These are phyloP conservation scores for Pseudorectes ferrugineus DNA, from an alignment of 2,113 vertebrate species.

Conservation along the genomic window DNA sequence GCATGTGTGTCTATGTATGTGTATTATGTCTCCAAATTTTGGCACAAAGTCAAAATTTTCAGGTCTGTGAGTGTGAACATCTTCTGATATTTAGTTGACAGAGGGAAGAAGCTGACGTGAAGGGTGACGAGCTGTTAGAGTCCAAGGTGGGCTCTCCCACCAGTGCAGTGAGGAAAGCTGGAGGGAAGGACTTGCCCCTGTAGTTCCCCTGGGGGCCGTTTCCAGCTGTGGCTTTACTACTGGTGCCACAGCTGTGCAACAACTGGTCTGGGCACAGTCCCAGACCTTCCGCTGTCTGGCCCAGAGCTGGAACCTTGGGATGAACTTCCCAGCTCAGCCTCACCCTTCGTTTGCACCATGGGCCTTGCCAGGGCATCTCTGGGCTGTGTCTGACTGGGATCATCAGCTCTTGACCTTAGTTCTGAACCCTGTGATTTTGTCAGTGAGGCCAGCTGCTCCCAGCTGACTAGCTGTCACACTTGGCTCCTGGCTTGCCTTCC, in stretches of 20 bases:
- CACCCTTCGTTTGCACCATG: too few relatives aligned
- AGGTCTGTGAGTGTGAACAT: neutral
- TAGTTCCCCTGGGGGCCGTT: fast-evolving
- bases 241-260: neutral
- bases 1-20: neutral
- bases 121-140: neutral
- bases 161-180: neutral
- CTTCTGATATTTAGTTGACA: neutral
- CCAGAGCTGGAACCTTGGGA: neutral
- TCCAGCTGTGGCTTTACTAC: neutral
- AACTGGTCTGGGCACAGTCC: neutral
- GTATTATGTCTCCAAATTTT: neutral
- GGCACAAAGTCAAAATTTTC: neutral
- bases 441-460: neutral
- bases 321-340: neutral
- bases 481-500: fast-evolving
- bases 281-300: fast-evolving
- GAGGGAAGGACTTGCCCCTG: neutral
- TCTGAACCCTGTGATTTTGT: neutral
- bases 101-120: neutral
- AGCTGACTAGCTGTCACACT: neutral
- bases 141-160: neutral
- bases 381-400: neutral
- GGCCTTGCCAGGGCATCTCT: fast-evolving
- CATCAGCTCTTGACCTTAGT: neutral